These are phyloP conservation scores for Lepidocyrtoides sp. DNA, from an alignment of 2,888 invertebrate genomes.

Conservation along the genomic window DNA sequence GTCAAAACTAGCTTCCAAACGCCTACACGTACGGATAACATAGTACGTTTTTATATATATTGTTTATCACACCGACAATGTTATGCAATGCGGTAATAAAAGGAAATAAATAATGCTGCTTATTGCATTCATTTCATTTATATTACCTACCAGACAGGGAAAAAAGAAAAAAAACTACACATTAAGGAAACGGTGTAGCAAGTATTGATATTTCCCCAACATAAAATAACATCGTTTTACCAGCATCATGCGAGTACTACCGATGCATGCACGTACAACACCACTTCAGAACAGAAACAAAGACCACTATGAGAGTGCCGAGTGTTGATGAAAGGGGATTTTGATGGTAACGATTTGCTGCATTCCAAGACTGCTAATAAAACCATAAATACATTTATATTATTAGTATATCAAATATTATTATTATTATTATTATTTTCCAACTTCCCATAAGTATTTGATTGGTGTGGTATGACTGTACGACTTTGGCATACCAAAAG, in stretches of 20 bases:
- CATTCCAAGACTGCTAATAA: neutral
- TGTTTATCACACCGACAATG: neutral
- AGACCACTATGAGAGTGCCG: neutral
- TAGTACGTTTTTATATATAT: too few relatives aligned
- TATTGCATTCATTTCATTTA: slow-evolving; percentile 46
- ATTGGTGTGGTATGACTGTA: too few relatives aligned
- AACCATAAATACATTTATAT: too few relatives aligned
- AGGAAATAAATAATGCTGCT: slow-evolving; percentile 43
- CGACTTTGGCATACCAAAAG: neutral
- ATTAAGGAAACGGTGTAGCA: slow-evolving; percentile 29
- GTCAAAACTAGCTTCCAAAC: too few relatives aligned
- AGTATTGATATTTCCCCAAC: slow-evolving; percentile 9
- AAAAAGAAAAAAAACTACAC: neutral
- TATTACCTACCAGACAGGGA: too few relatives aligned
- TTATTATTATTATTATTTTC: too few relatives aligned
- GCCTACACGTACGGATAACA: too few relatives aligned
- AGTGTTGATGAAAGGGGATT: neutral
- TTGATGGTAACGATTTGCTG: slow-evolving; percentile 1
- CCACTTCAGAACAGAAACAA: too few relatives aligned
- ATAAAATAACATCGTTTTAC: neutral
- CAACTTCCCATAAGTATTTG: neutral
- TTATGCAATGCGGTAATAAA: slow-evolving; percentile 33
- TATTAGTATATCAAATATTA: too few relatives aligned
- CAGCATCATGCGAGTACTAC: neutral
- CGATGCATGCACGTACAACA: too few relatives aligned